Evolutionary conservation across 2,888 invertebrate genomes (phyloP), one percentile per base, ranked within the genome.

Genomic region (Lycaena phlaeas): DNA sequence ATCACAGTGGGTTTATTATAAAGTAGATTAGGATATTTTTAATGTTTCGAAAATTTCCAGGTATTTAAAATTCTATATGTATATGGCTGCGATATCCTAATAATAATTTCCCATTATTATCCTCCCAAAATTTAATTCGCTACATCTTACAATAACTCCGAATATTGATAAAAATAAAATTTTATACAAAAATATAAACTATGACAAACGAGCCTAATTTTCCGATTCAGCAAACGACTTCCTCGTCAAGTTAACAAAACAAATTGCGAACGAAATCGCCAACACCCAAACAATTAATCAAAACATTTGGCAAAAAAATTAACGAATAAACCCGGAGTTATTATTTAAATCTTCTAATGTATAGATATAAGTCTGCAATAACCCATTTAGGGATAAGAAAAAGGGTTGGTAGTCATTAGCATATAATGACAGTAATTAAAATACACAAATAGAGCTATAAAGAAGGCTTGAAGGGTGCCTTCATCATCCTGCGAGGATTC

Each of bases 381-480:
- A 82, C 79, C 84, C 82, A 84, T 85, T 85, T 77, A 64, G 71
- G 85, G 85, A 82, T 85, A 85, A 85, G 85, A 85, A 85, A 85
- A 85, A 85, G 85, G 85, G 84, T 84, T 81, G 79, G 71, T 68
- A 74, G 82, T 79, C 85, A 81, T 85, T 85, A 85, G 82, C 84
- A 85, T 85, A 88, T 88, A 88, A 88, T 88, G 88, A 88, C 86
- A 85, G 87, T 88, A 88, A 88, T 88, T 88, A 88, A 88, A 88
- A 88, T 88, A 88, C 87, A 88, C 87, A 88, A 88, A 88, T 87
- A 87, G 87, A 87, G 86, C 87, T 82, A 87, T 87, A 87, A 87
- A 87, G 84, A 72, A 72, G 69, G 73, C 75, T 68, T 81, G 82
- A 85, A 84, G 85, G 85, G 85, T 76, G 79, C 78, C 78, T 82